Evolutionary conservation across 2,797 vertebrate species (phyloP).

Genomic region (Gymnocypris eckloni): DNA sequence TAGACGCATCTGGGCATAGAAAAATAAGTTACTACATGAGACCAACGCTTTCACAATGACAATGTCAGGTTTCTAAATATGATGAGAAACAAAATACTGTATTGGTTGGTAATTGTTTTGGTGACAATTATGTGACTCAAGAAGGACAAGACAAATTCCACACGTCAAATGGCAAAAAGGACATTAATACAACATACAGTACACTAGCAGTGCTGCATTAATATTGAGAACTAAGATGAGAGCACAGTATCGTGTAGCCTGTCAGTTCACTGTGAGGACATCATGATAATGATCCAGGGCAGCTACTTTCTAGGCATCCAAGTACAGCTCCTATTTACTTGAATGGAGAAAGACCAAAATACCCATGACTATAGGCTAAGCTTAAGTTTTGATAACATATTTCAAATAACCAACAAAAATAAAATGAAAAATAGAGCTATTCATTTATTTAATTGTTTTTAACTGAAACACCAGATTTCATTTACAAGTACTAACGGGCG

Average conservation of each 20-base stretch:
- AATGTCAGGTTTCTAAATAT: neutral
- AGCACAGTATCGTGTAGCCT: neutral
- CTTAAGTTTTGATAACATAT: neutral
- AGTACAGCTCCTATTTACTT: neutral
- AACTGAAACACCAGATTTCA: neutral
- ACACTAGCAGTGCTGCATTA: neutral
- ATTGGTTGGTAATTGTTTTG: neutral
- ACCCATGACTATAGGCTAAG: neutral
- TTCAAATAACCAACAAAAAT: neutral
- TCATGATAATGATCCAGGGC: neutral
- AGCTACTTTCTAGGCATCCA: neutral
- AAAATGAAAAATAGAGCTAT: neutral
- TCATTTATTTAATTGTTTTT: no score
- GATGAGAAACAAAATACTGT: neutral
- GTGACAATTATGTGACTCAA: neutral
- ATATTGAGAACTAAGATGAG: neutral
- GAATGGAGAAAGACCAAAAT: neutral
- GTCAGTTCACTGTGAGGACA: neutral
- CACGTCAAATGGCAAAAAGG: neutral
- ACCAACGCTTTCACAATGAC: neutral
- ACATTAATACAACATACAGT: neutral
- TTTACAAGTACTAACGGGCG: neutral
- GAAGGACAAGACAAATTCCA: neutral
- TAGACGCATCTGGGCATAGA: slow-evolving; percentile 78
- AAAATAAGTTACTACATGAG: neutral